A percentile compares a stretch with the other conserved stretches of the same genome.
phyloP scores from a whole-genome alignment of 2,113 vertebrate species.

The Cyanistes caeruleus region DNA sequence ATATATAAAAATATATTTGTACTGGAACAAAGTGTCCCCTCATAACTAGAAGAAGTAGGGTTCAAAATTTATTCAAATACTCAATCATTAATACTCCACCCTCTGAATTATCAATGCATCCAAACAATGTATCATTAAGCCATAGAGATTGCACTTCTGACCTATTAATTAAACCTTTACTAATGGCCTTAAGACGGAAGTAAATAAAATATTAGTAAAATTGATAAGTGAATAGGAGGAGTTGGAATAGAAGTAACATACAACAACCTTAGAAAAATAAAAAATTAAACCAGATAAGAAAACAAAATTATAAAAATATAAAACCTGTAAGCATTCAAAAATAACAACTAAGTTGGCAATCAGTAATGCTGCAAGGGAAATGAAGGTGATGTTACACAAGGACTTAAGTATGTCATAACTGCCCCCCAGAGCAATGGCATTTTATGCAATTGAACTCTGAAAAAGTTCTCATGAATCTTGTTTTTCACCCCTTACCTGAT shows the following conservation, averaged over 20 bases:
- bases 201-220: conserved; percentile 24
- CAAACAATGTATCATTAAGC: neutral
- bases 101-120: neutral
- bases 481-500: neutral
- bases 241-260: neutral
- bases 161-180: neutral
- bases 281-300: neutral
- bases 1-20: neutral
- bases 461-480: neutral
- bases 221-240: neutral
- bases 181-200: neutral
- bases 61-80: neutral
- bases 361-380: neutral
- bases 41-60: neutral
- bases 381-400: neutral
- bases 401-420: neutral
- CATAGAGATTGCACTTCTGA: neutral
- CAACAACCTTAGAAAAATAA: neutral
- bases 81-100: conserved; percentile 6
- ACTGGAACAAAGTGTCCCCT: neutral
- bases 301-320: neutral
- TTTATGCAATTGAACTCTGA: neutral
- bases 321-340: neutral
- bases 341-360: neutral
- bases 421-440: neutral